A percentile compares a stretch with the other conserved stretches of the same genome.
Evolutionary conservation across 2,113 vertebrate species (phyloP).

Genomic region (Labeo rohita): DNA sequence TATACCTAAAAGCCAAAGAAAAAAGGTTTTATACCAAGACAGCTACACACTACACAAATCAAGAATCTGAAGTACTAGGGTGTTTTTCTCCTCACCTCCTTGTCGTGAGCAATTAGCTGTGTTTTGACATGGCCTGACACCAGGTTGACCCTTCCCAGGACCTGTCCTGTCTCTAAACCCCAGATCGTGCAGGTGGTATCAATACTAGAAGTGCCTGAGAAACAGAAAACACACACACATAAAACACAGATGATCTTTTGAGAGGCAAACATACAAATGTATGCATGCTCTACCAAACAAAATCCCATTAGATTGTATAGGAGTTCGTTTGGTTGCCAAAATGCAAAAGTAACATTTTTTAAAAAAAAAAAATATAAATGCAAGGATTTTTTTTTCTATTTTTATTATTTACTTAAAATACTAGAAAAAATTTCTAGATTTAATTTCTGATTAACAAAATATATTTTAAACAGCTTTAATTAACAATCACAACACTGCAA

Average conservation of each 20-base stretch:
- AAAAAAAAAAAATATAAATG: no score
- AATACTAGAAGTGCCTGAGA: conserved; percentile 94
- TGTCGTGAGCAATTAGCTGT: conserved; percentile 97
- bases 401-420: no score
- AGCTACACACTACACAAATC: background rate
- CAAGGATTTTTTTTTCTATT: no score
- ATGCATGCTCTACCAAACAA: background rate
- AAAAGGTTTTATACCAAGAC: background rate
- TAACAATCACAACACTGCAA: background rate
- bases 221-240: background rate
- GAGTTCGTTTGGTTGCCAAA: conserved; percentile 84
- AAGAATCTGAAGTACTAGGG: background rate
- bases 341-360: background rate
- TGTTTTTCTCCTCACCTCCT: conserved; percentile 81
- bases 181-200: conserved; percentile 98
- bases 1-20: conserved; percentile 83
- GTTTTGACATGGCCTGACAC: conserved; percentile 99
- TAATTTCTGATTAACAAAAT: background rate
- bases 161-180: conserved; percentile 96
- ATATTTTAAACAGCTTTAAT: background rate
- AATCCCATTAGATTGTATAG: conserved; percentile 93
- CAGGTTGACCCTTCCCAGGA: conserved; percentile 93
- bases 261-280: background rate
- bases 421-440: no score
- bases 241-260: background rate